phyloP scores from a whole-genome alignment of 2,113 vertebrate genomes.

The Leucopsar rothschildi region DNA sequence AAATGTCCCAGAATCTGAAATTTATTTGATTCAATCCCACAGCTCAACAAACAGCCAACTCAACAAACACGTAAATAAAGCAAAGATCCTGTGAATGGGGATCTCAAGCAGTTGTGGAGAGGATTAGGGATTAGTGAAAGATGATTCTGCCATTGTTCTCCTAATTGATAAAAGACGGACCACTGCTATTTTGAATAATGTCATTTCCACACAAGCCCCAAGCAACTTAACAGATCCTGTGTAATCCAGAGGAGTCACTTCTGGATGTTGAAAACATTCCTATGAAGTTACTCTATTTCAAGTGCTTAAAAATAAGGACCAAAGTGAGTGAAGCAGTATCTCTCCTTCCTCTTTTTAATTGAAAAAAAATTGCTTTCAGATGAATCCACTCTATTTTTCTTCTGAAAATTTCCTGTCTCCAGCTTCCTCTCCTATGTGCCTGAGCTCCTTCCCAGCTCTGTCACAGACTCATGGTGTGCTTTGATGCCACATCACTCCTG shows the following conservation, averaged over 20 bases:
- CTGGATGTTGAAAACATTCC: background rate
- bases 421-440: background rate
- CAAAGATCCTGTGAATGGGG: background rate
- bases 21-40: background rate
- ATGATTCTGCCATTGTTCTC: background rate
- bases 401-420: background rate
- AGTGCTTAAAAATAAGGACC: background rate
- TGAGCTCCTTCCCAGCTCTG: background rate
- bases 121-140: constrained; percentile 13
- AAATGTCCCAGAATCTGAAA: background rate
- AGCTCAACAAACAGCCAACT: background rate
- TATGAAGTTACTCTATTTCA: background rate
- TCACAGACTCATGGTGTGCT: background rate
- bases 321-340: background rate
- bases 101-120: background rate
- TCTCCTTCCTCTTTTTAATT: background rate
- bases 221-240: background rate
- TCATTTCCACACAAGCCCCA: background rate
- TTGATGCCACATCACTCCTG: background rate
- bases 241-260: background rate
- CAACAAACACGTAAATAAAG: constrained; percentile 20
- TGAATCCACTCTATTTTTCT: background rate
- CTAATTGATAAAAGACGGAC: background rate
- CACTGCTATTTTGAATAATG: background rate
- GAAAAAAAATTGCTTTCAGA: background rate